Conservation (phyloP, 2,888 invertebrate genomes). For the Meandrusa payeni region DNA sequence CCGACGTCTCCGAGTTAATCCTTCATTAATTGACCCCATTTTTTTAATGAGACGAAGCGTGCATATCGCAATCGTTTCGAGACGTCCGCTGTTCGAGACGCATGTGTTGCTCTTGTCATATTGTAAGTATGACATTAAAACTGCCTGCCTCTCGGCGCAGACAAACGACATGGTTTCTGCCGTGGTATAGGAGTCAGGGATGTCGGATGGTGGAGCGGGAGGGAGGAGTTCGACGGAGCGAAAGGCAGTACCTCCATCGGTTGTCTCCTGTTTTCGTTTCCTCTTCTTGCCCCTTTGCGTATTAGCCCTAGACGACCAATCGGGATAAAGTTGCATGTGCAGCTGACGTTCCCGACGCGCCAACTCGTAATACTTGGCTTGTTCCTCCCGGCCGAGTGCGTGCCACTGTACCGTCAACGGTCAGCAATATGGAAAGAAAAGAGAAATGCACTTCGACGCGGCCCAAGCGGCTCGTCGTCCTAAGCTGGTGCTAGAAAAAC, state of each 20-base stretch:
- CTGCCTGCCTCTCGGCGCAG: conserved; percentile 4
- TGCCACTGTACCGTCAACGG: conserved; percentile 93
- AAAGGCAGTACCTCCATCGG: conserved; percentile 94
- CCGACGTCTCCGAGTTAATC: conserved; percentile 68
- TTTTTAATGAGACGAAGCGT: conserved; percentile 54
- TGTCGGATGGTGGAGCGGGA: conserved; percentile 36
- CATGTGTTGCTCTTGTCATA: conserved; percentile 35
- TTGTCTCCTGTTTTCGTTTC: conserved; percentile 99
- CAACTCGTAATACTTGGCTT: conserved; percentile 99
- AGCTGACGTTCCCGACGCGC: conserved; percentile 98
- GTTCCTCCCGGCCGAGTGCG: conserved; percentile 99
- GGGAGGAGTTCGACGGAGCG: conserved; percentile 58
- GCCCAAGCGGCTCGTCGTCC: conserved; percentile 57
- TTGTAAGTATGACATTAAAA: conserved; percentile 33
- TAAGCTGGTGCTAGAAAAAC: conserved; percentile 86
- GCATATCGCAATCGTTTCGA: conserved; percentile 39
- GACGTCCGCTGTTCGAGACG: conserved; percentile 56
- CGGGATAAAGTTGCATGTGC: conserved; percentile 99
- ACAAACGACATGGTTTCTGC: conserved; percentile 27
- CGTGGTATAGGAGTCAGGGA: conserved; percentile 27
- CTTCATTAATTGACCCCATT: conserved; percentile 74
- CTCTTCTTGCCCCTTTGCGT: conserved; percentile 99
- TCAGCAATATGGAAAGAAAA: conserved; percentile 79
- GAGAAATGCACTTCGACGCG: conserved; percentile 75
- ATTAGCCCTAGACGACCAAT: conserved; percentile 99